These are phyloP conservation scores for Rhinoptilus africanus DNA, from an alignment of 2,113 vertebrate genomes.

Conservation along the genomic window DNA sequence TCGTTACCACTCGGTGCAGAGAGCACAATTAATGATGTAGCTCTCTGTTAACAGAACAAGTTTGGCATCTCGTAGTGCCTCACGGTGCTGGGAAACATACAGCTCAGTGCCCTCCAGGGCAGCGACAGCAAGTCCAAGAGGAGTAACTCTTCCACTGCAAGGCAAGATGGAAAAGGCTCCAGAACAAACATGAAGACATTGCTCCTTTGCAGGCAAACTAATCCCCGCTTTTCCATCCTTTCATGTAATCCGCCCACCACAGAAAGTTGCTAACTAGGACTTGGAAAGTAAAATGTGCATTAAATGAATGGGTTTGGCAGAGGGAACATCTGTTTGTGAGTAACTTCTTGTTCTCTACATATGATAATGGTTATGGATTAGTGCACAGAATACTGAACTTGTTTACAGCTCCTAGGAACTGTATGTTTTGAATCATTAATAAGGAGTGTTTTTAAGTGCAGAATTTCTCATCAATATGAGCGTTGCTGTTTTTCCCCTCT, in stretches of 20 bases:
- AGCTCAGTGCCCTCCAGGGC: not conserved
- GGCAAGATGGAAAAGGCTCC: conserved; percentile 5
- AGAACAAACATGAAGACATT: not conserved
- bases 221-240: conserved; percentile 22
- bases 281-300: conserved; percentile 37
- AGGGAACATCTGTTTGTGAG: conserved; percentile 46
- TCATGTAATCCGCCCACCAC: not conserved
- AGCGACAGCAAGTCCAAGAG: not conserved
- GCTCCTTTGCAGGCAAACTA: conserved; percentile 11
- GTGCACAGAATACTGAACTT: conserved; percentile 19
- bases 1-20: not conserved
- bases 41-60: conserved; percentile 2
- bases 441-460: conserved; percentile 4
- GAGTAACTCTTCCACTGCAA: not conserved
- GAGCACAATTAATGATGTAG: not conserved
- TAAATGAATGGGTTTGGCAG: conserved; percentile 29
- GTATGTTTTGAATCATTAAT: conserved; percentile 49
- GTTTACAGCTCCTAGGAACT: conserved; percentile 23
- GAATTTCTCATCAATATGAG: conserved; percentile 29
- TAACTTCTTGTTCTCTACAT: conserved; percentile 43
- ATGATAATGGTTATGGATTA: conserved; percentile 50
- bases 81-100: not conserved
- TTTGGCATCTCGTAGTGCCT: conserved; percentile 2
- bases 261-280: conserved; percentile 22
- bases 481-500: not conserved